phyloP scores from a whole-genome alignment of 2,888 invertebrate genomes.

The Graphium colonna region DNA sequence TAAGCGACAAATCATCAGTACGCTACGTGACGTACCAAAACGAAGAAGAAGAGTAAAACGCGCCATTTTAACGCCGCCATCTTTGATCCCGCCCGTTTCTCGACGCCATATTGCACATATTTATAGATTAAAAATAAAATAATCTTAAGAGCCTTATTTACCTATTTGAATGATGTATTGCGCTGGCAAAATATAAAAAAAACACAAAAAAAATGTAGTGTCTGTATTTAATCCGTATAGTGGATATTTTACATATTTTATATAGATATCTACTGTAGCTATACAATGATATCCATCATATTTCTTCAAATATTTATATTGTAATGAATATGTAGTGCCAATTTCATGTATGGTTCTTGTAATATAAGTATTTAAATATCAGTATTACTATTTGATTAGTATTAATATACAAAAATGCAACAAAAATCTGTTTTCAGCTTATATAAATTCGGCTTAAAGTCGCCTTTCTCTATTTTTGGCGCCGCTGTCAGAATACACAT shows the following conservation, averaged over 20 bases:
- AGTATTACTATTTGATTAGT: too few species aligned
- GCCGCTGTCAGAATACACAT: too few species aligned
- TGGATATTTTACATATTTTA: neutral
- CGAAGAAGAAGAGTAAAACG: constrained; percentile 87
- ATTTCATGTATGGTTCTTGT: too few species aligned
- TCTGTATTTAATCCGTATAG: neutral
- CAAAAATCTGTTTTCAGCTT: too few species aligned
- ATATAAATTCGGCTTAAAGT: too few species aligned
- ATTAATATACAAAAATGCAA: neutral
- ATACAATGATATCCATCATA: too few species aligned
- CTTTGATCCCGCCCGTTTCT: constrained; percentile 42
- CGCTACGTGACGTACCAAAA: constrained; percentile 97
- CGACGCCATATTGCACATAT: constrained; percentile 9
- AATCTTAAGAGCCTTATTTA: constrained; percentile 12
- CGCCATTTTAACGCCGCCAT: constrained; percentile 47
- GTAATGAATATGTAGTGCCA: too few species aligned
- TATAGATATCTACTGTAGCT: constrained; percentile 16
- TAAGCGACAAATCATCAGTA: constrained; percentile 95
- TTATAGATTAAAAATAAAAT: neutral
- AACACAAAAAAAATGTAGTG: constrained; percentile 15
- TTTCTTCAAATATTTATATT: too few species aligned
- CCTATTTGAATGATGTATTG: constrained; percentile 14
- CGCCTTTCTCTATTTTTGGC: too few species aligned
- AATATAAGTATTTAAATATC: too few species aligned
- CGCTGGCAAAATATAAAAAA: constrained; percentile 29